A percentile compares a stretch with the other conserved stretches of the same genome.
Evolutionary conservation across 2,113 vertebrate genomes (phyloP).

Genomic region (Campylomormyrus numenius): DNA sequence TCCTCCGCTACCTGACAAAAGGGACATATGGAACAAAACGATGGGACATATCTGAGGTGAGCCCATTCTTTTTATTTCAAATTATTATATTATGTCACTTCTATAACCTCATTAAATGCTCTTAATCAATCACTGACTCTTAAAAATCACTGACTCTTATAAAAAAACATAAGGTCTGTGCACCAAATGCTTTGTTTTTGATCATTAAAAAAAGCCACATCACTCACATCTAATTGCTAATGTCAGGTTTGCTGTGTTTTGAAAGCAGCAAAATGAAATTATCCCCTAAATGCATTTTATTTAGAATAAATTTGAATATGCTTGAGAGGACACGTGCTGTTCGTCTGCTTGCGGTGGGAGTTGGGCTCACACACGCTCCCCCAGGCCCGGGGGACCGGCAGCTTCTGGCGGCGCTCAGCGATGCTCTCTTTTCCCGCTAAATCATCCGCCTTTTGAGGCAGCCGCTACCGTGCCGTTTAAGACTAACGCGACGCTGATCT

Average conservation of each 20-base stretch:
- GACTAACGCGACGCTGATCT: neutral
- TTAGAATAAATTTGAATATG: conserved; percentile 13
- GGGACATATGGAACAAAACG: neutral
- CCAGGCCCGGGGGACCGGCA: neutral
- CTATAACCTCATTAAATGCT: neutral
- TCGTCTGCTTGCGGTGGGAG: neutral
- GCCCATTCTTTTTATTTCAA: neutral
- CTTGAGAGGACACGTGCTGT: neutral
- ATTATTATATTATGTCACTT: neutral
- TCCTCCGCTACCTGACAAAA: neutral
- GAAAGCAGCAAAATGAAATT: neutral
- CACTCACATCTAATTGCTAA: conserved; percentile 6
- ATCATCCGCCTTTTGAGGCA: neutral
- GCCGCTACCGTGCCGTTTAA: neutral
- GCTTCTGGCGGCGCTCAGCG: neutral
- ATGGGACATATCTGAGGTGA: neutral
- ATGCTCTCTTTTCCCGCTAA: neutral
- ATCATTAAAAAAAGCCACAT: neutral
- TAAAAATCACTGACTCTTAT: neutral
- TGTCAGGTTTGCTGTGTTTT: conserved; percentile 2
- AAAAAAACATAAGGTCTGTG: neutral
- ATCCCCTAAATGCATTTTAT: neutral
- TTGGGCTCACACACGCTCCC: neutral
- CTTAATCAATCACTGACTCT: neutral
- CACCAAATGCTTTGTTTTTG: neutral